These are phyloP conservation scores for Cyprinodon diabolis DNA, from an alignment of 2,797 vertebrate species.

Conservation along the genomic window DNA sequence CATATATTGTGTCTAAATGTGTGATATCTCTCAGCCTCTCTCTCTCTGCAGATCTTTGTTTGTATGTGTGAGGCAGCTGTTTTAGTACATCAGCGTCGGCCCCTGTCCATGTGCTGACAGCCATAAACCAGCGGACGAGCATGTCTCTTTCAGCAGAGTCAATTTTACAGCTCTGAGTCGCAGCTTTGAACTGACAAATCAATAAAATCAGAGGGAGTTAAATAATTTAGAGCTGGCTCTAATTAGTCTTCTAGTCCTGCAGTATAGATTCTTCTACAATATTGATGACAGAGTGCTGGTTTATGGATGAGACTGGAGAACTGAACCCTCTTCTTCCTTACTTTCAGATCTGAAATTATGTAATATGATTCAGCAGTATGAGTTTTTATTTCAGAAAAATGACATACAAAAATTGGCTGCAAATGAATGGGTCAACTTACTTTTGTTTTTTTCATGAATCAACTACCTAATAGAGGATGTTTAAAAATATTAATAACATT, in stretches of 20 bases:
- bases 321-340: conserved; percentile 56
- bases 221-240: conserved; percentile 99
- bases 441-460: not conserved
- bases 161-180: conserved; percentile 95
- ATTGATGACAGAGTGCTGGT: conserved; percentile 92
- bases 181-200: conserved; percentile 96
- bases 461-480: not conserved
- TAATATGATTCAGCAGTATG: conserved; percentile 40
- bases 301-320: conserved; percentile 76
- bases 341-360: conserved; percentile 51
- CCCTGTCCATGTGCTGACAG: conserved; percentile 61
- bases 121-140: conserved; percentile 78
- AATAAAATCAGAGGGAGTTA: conserved; percentile 99
- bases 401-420: not conserved
- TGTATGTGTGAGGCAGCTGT: conserved; percentile 26
- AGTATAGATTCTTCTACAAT: conserved; percentile 95
- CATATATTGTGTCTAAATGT: conserved; percentile 11
- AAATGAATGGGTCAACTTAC: not conserved
- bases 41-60: not conserved
- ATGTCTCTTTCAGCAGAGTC: conserved; percentile 89
- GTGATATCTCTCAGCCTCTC: not conserved
- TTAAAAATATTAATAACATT: too few relatives aligned
- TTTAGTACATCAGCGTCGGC: conserved; percentile 60
- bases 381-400: conserved; percentile 2
- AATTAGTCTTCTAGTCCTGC: conserved; percentile 99